phyloP scores from a whole-genome alignment of 2,888 invertebrate genomes.

The Pomacea canaliculata region DNA sequence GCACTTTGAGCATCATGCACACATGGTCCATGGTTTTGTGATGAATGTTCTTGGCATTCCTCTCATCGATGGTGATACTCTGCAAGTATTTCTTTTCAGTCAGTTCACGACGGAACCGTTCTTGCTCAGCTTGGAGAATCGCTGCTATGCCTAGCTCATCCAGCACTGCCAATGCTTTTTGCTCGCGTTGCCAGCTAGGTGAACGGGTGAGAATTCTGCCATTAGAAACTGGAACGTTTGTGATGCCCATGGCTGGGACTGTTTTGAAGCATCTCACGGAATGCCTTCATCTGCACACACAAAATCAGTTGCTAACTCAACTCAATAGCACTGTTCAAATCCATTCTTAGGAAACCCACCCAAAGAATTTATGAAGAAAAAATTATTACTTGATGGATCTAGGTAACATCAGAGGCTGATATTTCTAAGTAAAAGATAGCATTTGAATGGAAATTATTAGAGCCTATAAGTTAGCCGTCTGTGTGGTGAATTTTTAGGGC shows the following conservation, averaged over 20 bases:
- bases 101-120: conserved; percentile 24
- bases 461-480: too few species aligned
- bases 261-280: conserved; percentile 47
- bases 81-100: conserved; percentile 14
- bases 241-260: conserved; percentile 26
- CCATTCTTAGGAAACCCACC: too few species aligned
- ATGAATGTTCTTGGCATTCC: conserved; percentile 15
- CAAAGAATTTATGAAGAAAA: too few species aligned
- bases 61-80: conserved; percentile 20
- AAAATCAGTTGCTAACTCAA: neutral
- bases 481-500: too few species aligned
- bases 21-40: conserved; percentile 13
- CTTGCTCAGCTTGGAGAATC: conserved; percentile 11
- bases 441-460: too few species aligned
- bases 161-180: conserved; percentile 38
- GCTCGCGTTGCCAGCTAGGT: conserved; percentile 16
- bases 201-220: conserved; percentile 3
- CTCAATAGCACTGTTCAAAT: too few species aligned
- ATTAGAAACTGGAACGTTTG: conserved; percentile 1
- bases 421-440: too few species aligned
- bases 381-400: too few species aligned
- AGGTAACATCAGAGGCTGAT: too few species aligned
- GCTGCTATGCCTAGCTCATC: conserved; percentile 54
- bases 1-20: neutral
- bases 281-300: conserved; percentile 46